A percentile compares a stretch with the other conserved stretches of the same genome.
phyloP scores from a whole-genome alignment of 1,140 invertebrate genomes.

The Brachystomella parvula region DNA sequence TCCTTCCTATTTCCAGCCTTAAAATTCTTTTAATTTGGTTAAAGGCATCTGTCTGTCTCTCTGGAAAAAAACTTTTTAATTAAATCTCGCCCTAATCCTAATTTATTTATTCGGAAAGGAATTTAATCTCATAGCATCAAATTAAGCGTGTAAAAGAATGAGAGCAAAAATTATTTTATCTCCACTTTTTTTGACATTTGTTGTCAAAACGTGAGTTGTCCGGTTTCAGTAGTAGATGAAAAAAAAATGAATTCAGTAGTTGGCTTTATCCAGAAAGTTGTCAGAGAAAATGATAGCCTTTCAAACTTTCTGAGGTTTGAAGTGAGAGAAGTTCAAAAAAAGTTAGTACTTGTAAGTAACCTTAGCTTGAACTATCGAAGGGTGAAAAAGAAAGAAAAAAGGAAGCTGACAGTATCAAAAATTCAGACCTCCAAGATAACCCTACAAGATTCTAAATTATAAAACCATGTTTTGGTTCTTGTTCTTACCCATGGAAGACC shows the following conservation, averaged over 20 bases:
- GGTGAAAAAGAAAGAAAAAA: neutral
- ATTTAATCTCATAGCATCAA: too few species aligned
- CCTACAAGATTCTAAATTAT: neutral
- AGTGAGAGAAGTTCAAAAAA: neutral
- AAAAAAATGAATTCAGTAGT: neutral
- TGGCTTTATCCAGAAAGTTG: neutral
- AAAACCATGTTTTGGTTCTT: neutral
- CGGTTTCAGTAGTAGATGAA: neutral
- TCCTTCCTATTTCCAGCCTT: too few species aligned
- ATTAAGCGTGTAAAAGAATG: too few species aligned
- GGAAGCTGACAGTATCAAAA: neutral
- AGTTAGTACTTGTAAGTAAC: neutral
- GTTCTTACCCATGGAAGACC: neutral
- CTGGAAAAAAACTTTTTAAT: too few species aligned
- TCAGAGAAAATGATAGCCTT: neutral
- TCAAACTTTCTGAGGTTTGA: neutral
- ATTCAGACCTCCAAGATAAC: neutral
- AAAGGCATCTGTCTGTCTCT: too few species aligned
- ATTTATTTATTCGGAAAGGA: too few species aligned
- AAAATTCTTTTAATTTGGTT: too few species aligned
- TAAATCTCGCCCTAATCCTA: too few species aligned
- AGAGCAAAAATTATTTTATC: too few species aligned
- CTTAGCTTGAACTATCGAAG: too few species aligned
- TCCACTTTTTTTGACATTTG: neutral
- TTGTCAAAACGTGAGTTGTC: neutral